These are phyloP conservation scores for Saiga tatarica DNA, from an alignment of 2,113 vertebrate species.

Conservation along the genomic window DNA sequence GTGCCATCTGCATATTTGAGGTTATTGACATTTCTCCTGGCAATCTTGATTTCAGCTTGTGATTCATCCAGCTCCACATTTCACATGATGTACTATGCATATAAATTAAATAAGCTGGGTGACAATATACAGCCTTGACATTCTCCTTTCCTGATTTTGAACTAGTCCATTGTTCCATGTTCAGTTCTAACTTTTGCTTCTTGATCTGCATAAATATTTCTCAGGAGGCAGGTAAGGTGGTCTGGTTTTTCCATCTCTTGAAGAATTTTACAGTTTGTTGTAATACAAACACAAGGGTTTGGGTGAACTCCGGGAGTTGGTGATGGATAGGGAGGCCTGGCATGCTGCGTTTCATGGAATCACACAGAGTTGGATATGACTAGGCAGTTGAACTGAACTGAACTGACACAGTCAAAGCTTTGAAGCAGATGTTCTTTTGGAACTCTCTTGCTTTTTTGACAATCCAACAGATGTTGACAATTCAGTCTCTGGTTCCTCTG, in stretches of 20 bases:
- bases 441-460: accelerated
- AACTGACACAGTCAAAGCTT: background rate
- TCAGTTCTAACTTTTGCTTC: background rate
- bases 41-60: background rate
- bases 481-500: background rate
- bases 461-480: background rate
- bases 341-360: too few relatives aligned
- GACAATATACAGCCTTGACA: background rate
- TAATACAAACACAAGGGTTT: too few relatives aligned
- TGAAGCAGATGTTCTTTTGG: background rate
- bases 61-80: background rate
- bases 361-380: too few relatives aligned
- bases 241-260: background rate
- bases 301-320: too few relatives aligned
- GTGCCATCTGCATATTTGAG: background rate
- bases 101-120: background rate
- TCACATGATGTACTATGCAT: background rate
- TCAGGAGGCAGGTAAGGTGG: background rate
- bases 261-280: background rate
- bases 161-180: background rate
- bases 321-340: too few relatives aligned
- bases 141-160: background rate
- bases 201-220: background rate
- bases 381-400: too few relatives aligned
- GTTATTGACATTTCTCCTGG: background rate